These are phyloP conservation scores for Xylocampa areola DNA, from an alignment of 2,888 invertebrate genomes.

Conservation along the genomic window DNA sequence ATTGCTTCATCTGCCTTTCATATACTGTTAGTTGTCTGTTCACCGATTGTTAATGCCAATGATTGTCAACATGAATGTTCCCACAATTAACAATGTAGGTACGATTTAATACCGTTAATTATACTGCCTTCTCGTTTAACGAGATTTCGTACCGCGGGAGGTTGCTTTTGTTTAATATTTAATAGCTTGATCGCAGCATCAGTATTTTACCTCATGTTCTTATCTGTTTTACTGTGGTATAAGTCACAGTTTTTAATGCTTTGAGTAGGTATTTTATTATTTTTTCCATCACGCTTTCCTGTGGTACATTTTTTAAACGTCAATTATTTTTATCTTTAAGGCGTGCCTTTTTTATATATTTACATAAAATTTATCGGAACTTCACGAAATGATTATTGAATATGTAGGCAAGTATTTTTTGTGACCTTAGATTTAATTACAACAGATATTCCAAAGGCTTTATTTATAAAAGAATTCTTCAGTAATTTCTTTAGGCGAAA, in stretches of 20 bases:
- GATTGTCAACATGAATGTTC: constrained; percentile 58
- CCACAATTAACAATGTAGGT: constrained; percentile 57
- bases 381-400: no score
- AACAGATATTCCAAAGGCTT: no score
- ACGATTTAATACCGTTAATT: constrained; percentile 68
- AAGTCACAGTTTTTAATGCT: background rate
- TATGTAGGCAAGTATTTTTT: no score
- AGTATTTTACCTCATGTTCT: constrained; percentile 14
- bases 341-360: no score
- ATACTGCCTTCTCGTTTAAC: constrained; percentile 49
- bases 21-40: constrained; percentile 37
- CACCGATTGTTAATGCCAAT: constrained; percentile 43
- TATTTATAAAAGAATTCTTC: no score
- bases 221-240: constrained; percentile 4
- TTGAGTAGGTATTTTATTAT: background rate
- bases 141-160: constrained; percentile 42
- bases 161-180: constrained; percentile 42
- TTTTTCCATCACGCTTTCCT: background rate
- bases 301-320: no score
- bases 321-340: no score
- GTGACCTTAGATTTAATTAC: no score
- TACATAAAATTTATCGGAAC: no score
- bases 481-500: no score
- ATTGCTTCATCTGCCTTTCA: background rate
- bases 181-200: constrained; percentile 25